Base-by-base conservation (phyloP, 2,797 vertebrate species). In the Decapterus maruadsi region DNA sequence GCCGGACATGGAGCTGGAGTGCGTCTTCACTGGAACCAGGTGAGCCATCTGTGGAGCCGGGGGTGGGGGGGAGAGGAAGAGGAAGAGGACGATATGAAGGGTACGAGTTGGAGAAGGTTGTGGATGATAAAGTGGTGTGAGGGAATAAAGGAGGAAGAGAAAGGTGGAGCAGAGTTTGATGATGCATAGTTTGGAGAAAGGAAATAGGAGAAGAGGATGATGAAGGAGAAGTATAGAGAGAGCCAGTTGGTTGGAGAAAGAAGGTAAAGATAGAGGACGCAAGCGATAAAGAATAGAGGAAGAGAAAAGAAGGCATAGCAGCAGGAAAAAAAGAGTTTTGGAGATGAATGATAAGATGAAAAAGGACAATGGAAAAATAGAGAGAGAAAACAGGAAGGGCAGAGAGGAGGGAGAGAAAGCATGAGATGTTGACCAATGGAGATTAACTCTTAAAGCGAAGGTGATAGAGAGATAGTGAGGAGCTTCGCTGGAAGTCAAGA, bases 1-100 rank as follows among this genome's bases (percentile, higher is more conserved):
- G 75, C 96, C 97, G 0, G 97, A 96, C 95, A 99, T 94, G 85
- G 97, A 96, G 86, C 96, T 94, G 1, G 90, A 80, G 91, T 97
- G 97, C 91, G 96, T 96, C 94, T 98, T 99, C 83, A 97, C 96
- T 36, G 97, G 96, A 73, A 98, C 95, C 93, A 99, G 94, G 93
- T 98, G 97, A 81, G 97, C 93, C 91, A 95, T 94, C 95, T 95
- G 95, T 67, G 89, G 75, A 66, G 16, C 4, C 11, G n/a, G 48
- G 26, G 26, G 26, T 1, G 26, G 1, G 26, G 26, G 26, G 26
- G 26, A 26, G n/a, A 22, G 3, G 5, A 51, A 26, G 13, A 31
- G 0, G 26, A 38, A 12, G n/a, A 64, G 12, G 64, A 14, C 20
- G 19, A 64, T 38, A 40, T 62, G 59, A 68, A 29, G 65, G 12